phyloP scores from a whole-genome alignment of 2,113 vertebrate genomes.

The Periophthalmus modestus region DNA sequence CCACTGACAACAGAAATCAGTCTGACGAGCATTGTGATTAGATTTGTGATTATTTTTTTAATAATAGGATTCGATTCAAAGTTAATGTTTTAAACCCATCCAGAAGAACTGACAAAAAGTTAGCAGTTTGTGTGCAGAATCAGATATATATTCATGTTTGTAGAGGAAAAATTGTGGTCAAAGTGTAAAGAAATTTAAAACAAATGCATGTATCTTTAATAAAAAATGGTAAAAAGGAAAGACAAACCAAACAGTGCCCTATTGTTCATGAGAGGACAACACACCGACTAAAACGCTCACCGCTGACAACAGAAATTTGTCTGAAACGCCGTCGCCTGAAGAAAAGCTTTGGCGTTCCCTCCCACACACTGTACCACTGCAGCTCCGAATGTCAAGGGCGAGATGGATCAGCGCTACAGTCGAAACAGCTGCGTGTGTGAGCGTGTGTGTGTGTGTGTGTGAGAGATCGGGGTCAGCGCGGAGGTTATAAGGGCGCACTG shows the following conservation, averaged over 20 bases:
- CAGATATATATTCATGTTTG: no score
- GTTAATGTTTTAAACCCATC: no score
- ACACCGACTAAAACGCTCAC: not conserved
- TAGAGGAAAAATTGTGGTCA: no score
- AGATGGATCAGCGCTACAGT: not conserved
- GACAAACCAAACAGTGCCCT: not conserved
- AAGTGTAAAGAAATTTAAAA: not conserved
- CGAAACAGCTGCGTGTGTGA: conserved; percentile 3
- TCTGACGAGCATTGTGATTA: no score
- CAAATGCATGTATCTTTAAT: not conserved
- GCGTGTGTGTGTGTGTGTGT: conserved; percentile 1
- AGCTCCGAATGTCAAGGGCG: not conserved
- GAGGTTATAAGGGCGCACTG: conserved; percentile 38
- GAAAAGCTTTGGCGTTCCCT: not conserved
- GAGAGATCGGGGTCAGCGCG: conserved; percentile 22
- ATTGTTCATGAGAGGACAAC: conserved; percentile 6
- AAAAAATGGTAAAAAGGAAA: not conserved
- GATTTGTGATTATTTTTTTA: no score
- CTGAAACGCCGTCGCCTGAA: not conserved
- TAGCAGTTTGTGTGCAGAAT: no score
- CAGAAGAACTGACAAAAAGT: no score
- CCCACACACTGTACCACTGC: not conserved
- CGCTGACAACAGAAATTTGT: conserved; percentile 20
- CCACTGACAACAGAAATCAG: no score
- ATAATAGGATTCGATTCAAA: no score